Percentiles rank a stretch among this genome's conserved stretches.
These are phyloP conservation scores for Palythoa caribaeorum DNA, from an alignment of 92 coral and sea anemone genomes.

Conservation along the genomic window DNA sequence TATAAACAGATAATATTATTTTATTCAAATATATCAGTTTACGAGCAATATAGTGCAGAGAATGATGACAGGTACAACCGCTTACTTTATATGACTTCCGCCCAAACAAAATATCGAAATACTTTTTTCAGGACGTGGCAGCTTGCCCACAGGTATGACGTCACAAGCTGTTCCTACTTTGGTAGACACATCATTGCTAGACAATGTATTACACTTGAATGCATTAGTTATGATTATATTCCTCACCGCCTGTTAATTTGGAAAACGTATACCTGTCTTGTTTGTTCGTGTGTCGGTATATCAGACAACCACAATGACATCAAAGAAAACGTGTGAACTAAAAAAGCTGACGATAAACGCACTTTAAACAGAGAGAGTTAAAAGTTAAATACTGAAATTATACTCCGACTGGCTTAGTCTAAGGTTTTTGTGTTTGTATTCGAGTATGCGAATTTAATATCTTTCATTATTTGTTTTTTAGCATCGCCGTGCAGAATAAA, in stretches of 20 bases:
- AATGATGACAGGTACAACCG: neutral
- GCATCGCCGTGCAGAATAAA: too few relatives aligned
- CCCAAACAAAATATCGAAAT: neutral
- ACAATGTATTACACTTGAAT: conserved; percentile 5
- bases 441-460: too few relatives aligned
- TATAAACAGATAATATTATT: conserved; percentile 9
- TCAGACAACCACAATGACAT: too few relatives aligned
- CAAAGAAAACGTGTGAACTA: neutral
- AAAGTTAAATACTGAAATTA: too few relatives aligned
- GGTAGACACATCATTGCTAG: neutral
- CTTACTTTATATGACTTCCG: neutral
- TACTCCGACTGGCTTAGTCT: too few relatives aligned
- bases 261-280: neutral
- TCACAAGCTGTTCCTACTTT: neutral
- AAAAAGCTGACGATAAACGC: too few relatives aligned
- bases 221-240: neutral
- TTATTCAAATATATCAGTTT: neutral
- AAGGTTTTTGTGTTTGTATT: too few relatives aligned
- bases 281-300: neutral
- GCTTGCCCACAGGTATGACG: neutral
- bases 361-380: too few relatives aligned
- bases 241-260: neutral
- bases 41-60: neutral
- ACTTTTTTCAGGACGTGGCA: neutral
- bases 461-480: too few relatives aligned